Evolutionary conservation across 2,797 vertebrate species (phyloP).

Genomic region (Xenentodon cancila): DNA sequence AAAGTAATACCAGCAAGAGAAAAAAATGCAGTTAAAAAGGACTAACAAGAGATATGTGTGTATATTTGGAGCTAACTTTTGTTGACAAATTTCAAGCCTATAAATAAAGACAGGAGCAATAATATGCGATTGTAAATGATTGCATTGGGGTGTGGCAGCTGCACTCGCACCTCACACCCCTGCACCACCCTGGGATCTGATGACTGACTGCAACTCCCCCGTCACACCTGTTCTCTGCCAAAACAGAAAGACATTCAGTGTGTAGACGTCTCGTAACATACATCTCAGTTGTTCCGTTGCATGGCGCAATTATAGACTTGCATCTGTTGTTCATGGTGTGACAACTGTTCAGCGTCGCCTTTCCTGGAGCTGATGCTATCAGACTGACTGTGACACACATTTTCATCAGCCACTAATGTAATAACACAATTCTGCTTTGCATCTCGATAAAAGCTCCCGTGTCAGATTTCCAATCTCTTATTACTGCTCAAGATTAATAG

Average conservation of each 20-base stretch:
- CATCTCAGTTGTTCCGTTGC: constrained; percentile 63
- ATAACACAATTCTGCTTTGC: constrained; percentile 36
- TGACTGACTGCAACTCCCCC: constrained; percentile 76
- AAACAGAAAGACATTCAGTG: constrained; percentile 78
- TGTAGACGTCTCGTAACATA: constrained; percentile 61
- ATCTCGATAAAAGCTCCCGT: constrained; percentile 38
- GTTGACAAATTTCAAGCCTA: constrained; percentile 24
- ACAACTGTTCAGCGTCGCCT: constrained; percentile 71
- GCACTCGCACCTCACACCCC: constrained; percentile 44
- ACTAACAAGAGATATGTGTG: not conserved
- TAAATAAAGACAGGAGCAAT: constrained; percentile 33
- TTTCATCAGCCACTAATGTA: constrained; percentile 52
- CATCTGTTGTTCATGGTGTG: constrained; percentile 68
- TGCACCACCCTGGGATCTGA: constrained; percentile 66
- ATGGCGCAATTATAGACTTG: constrained; percentile 70
- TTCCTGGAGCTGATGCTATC: constrained; percentile 71
- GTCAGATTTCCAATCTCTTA: constrained; percentile 55
- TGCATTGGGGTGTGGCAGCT: constrained; percentile 61
- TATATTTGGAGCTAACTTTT: constrained; percentile 8
- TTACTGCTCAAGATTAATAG: constrained; percentile 61
- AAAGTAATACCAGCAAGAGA: no score
- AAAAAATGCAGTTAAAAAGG: not conserved
- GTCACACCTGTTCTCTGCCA: constrained; percentile 76
- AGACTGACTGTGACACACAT: constrained; percentile 36
- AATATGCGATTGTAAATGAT: constrained; percentile 49